These are phyloP conservation scores for Microdon myrmicae DNA, from an alignment of 2,888 invertebrate species.

Conservation along the genomic window DNA sequence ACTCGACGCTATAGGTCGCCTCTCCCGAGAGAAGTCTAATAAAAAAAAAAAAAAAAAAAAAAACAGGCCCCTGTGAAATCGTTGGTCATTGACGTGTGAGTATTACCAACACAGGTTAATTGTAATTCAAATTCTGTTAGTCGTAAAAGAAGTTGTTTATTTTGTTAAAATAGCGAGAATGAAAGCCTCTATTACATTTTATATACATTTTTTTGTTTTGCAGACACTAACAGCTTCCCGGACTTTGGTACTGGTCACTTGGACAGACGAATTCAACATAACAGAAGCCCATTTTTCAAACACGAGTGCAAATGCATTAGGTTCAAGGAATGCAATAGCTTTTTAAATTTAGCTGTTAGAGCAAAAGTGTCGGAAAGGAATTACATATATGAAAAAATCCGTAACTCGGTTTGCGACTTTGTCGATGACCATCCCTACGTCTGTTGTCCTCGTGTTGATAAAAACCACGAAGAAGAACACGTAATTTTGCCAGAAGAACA, in stretches of 20 bases:
- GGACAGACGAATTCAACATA: slow-evolving; percentile 15
- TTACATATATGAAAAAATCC: slow-evolving; percentile 55
- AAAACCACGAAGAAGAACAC: slow-evolving; percentile 18
- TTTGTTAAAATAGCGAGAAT: no score
- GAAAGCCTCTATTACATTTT: no score
- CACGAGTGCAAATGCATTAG: slow-evolving; percentile 60
- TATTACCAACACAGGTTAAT: no score
- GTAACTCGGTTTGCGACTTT: slow-evolving; percentile 59
- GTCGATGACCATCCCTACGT: slow-evolving; percentile 57
- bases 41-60: no score
- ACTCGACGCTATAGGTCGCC: no score
- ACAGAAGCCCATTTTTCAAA: slow-evolving; percentile 22
- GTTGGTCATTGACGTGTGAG: no score
- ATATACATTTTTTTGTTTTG: slow-evolving; percentile 1
- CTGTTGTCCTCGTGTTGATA: slow-evolving; percentile 56
- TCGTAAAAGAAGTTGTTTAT: no score
- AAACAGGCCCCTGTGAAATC: no score
- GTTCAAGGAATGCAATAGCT: slow-evolving; percentile 58
- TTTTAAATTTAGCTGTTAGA: slow-evolving; percentile 55
- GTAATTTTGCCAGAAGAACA: slow-evolving; percentile 49
- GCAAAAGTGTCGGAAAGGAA: slow-evolving; percentile 53
- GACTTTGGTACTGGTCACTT: slow-evolving; percentile 51
- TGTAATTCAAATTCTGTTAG: no score
- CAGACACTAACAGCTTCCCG: slow-evolving; percentile 26
- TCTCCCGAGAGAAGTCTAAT: no score